phyloP scores from a whole-genome alignment of 2,888 invertebrate genomes.

The Epirrita christyi region DNA sequence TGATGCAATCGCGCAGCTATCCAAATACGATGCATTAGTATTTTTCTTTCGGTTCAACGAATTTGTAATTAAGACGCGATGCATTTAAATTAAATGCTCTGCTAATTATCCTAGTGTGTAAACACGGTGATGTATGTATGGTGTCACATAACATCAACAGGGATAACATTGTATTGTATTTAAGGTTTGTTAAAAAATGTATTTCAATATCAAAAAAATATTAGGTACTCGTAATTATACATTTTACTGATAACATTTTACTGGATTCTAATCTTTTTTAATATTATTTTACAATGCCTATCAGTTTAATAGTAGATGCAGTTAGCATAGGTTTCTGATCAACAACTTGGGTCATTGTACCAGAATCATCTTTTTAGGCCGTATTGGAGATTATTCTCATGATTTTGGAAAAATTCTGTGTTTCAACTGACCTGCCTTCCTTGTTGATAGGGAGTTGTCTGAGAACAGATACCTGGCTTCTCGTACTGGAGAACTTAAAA shows the following conservation, averaged over 20 bases:
- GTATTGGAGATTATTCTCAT: slow-evolving; percentile 19
- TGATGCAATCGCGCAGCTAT: no score
- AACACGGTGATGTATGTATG: no score
- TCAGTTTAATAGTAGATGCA: not conserved
- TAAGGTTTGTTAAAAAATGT: not conserved
- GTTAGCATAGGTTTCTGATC: slow-evolving; percentile 24
- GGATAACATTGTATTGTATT: no score
- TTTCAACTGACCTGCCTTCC: slow-evolving; percentile 12
- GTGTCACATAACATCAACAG: no score
- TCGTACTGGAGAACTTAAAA: not conserved
- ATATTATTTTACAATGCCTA: not conserved
- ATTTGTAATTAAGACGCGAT: no score
- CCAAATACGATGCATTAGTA: no score
- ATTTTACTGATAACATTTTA: not conserved
- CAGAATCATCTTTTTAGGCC: slow-evolving; percentile 21
- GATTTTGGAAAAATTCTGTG: slow-evolving; percentile 24
- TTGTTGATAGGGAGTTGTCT: slow-evolving; percentile 1
- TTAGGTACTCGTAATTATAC: no score
- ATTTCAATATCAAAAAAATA: not conserved
- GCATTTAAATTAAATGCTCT: no score
- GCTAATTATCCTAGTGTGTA: no score
- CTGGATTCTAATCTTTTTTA: not conserved
- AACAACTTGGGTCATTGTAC: slow-evolving; percentile 2
- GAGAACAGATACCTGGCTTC: slow-evolving; percentile 24
- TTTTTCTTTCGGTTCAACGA: no score